Conservation (phyloP, 1,140 invertebrate genomes). For the Zophobas atratus region DNA sequence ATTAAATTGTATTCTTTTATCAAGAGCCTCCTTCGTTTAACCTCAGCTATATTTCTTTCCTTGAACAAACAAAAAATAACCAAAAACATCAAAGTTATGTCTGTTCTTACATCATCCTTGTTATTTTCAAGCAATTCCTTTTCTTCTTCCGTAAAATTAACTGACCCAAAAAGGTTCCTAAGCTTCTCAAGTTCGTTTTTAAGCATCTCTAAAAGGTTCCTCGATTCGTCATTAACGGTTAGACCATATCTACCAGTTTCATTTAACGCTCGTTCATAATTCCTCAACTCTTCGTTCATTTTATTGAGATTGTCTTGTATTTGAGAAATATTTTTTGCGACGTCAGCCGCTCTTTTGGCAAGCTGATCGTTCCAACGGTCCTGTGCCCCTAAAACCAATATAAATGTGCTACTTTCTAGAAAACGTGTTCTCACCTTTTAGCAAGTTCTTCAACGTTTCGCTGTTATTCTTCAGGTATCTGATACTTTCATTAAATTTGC, state of each 20-base stretch:
- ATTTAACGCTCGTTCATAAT: constrained; percentile 4
- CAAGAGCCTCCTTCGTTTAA: neutral
- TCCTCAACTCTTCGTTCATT: constrained; percentile 5
- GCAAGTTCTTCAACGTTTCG: neutral
- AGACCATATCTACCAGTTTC: neutral
- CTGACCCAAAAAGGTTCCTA: neutral
- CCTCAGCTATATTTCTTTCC: neutral
- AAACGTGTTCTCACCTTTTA: neutral
- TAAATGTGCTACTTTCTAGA: too few relatives aligned
- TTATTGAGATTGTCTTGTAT: neutral
- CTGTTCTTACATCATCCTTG: neutral
- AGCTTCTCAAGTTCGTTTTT: neutral
- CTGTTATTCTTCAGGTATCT: constrained; percentile 4
- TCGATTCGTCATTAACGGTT: constrained; percentile 7
- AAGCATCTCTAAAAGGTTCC: neutral
- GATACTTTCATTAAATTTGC: neutral
- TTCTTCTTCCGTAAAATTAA: constrained; percentile 20
- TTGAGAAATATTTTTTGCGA: constrained; percentile 1
- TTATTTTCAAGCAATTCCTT: neutral
- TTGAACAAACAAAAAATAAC: neutral
- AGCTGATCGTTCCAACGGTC: neutral
- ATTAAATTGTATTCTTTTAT: neutral
- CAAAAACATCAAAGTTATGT: neutral
- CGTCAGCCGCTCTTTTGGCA: neutral
- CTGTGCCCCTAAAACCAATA: constrained; percentile 7